Percentiles rank a stretch among this genome's conserved stretches.
phyloP scores from a whole-genome alignment of 53 echinoderm and acorn worm species.

The Luidia sarsii region DNA sequence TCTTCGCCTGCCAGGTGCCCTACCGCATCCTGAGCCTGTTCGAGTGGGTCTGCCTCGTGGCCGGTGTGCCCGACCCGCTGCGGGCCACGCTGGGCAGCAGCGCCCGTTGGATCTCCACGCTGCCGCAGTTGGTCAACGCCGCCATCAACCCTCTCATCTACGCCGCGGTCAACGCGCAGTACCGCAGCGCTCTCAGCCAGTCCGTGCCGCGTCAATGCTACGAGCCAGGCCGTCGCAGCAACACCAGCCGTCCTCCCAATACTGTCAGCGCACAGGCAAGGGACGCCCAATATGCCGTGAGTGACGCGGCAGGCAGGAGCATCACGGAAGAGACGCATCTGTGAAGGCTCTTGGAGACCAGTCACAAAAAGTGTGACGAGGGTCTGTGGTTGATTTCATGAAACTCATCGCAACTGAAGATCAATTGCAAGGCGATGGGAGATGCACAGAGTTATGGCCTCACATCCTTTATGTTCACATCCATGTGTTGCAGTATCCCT shows the following conservation, averaged over 20 bases:
- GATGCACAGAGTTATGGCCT: no score
- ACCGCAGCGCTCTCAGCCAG: conserved; percentile 4
- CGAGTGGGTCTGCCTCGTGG: conserved; percentile 6
- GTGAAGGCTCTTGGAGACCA: no score
- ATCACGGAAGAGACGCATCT: conserved; percentile 1
- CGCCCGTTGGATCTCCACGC: neutral
- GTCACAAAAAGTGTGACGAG: no score
- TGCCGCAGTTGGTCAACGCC: conserved; percentile 27
- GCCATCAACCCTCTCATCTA: conserved; percentile 31
- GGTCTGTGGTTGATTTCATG: no score
- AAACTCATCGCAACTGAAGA: no score
- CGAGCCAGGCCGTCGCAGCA: neutral
- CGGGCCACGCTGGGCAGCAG: neutral
- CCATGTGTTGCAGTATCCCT: no score
- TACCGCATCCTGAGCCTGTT: conserved; percentile 9
- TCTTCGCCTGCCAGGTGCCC: conserved; percentile 37
- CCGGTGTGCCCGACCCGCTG: conserved; percentile 13
- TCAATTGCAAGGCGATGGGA: no score
- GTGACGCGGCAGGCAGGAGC: neutral
- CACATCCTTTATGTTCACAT: no score
- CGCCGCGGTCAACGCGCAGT: conserved; percentile 7
- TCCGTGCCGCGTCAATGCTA: no score
- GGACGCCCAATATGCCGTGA: neutral
- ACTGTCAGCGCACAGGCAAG: neutral
- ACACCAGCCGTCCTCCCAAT: neutral